Percentiles rank a stretch among this genome's conserved stretches.
Evolutionary conservation across 2,113 vertebrate species (phyloP).

Genomic region (Rhynchopsitta pachyrhyncha): DNA sequence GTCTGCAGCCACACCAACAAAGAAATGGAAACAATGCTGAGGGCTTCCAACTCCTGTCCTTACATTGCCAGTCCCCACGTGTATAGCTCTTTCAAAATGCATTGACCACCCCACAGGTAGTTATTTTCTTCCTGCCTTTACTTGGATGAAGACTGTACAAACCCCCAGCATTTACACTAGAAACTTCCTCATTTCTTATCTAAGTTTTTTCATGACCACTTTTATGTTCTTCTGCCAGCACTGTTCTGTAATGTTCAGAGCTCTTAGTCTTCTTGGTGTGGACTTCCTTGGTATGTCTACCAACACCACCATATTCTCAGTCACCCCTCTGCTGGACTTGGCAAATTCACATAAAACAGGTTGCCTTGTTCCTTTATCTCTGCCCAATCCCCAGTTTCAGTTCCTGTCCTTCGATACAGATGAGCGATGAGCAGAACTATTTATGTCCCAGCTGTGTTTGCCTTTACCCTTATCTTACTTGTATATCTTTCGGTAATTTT

Average conservation of each 20-base stretch:
- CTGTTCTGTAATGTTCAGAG: neutral
- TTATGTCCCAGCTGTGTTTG: neutral
- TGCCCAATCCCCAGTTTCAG: neutral
- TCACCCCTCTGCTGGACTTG: neutral
- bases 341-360: neutral
- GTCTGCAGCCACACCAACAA: neutral
- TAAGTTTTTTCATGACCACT: neutral
- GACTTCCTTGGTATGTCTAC: neutral
- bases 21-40: neutral
- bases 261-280: neutral
- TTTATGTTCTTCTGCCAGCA: neutral
- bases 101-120: neutral
- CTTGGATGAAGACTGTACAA: neutral
- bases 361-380: neutral
- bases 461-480: neutral
- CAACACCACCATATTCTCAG: neutral
- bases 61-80: neutral
- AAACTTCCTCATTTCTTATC: neutral
- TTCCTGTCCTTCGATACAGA: neutral
- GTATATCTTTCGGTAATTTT: neutral
- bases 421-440: neutral
- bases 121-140: neutral
- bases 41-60: neutral
- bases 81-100: neutral
- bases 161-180: accelerated